Evolutionary conservation across 2,797 vertebrate genomes (phyloP).

Genomic region (Semaprochilodus insignis): DNA sequence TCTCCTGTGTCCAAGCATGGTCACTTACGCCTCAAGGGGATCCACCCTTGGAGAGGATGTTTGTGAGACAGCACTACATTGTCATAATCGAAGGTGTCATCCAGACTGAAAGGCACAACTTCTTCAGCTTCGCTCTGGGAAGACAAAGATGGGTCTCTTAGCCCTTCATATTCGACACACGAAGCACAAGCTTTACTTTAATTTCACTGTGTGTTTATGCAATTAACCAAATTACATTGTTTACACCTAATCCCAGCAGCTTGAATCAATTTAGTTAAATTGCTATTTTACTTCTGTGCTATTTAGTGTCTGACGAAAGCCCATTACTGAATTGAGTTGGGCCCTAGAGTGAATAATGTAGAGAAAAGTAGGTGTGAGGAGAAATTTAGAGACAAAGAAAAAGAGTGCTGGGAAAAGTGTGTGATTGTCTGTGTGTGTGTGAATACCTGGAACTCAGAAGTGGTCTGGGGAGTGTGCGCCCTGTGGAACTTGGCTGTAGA

Average conservation of each 20-base stretch:
- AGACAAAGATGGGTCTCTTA: constrained; percentile 29
- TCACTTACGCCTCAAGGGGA: constrained; percentile 44
- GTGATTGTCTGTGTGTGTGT: neutral
- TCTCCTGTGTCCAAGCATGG: constrained; percentile 17
- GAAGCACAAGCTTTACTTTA: constrained; percentile 32
- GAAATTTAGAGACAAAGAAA: neutral
- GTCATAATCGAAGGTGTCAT: constrained; percentile 83
- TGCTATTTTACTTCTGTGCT: constrained; percentile 30
- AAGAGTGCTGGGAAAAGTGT: neutral
- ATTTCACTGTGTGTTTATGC: constrained; percentile 30
- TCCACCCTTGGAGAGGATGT: too few relatives aligned
- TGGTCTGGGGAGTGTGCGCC: constrained; percentile 30
- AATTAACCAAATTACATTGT: constrained; percentile 47
- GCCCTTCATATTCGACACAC: constrained; percentile 17
- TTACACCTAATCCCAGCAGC: constrained; percentile 19
- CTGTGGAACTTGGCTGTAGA: constrained; percentile 53
- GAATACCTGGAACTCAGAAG: constrained; percentile 38
- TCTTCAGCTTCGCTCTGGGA: constrained; percentile 66
- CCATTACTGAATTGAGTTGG: constrained; percentile 30
- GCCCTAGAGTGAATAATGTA: neutral
- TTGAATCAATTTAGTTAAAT: constrained; percentile 29
- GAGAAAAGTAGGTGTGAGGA: constrained; percentile 1
- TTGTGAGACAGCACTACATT: constrained; percentile 74
- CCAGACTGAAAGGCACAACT: constrained; percentile 76
- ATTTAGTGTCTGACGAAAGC: constrained; percentile 19